Base-by-base conservation (phyloP, 2,113 vertebrate genomes). In the Burhinus bistriatus region DNA sequence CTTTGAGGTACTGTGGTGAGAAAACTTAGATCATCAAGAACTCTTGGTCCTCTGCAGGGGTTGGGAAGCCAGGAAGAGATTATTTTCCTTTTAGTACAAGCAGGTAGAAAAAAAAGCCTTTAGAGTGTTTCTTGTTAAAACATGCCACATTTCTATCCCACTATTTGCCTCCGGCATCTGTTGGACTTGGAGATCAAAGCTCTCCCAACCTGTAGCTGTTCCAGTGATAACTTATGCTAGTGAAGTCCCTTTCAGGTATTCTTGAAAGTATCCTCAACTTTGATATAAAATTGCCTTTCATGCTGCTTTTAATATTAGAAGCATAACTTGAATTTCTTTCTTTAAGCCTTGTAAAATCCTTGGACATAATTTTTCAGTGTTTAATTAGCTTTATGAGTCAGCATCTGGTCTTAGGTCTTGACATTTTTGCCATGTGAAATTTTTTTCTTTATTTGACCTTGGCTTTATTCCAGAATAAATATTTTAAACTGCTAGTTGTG, bases 391-490 rank as follows among this genome's bases (percentile, higher is more conserved):
- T 71, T 61, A 68, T 77, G 76, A 97, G 70, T 86, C 92, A 96
- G 70, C 1, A 4, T 55, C 59, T 83, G 29, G 34, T 87, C 85
- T 89, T 70, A 78, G 76, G 73, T 89, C 83, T 94, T 95, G 76
- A 84, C 82, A 51, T 69, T 94, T 95, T 92, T 91, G 88, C 84
- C 4, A 0, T 91, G 70, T 84, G 26, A 90, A 89, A 21, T 84
- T 79, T 91, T 85, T 90, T 17, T 92, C 73, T 93, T 80, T 89
- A 30, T 84, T 93, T 95, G 83, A 87, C 87, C 75, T 90, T 96
- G 94, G 77, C 85, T 95, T 96, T 94, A 69, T 62, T 88, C 87
- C 95, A 90, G 92, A 95, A 93, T 92, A 94, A 97, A 93, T 96
- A 79, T 97, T 97, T 95, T 96, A 93, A 95, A 91, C 82, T 88